Evolutionary conservation across 2,797 vertebrate genomes (phyloP).

Genomic region (Cercopithecus diana): DNA sequence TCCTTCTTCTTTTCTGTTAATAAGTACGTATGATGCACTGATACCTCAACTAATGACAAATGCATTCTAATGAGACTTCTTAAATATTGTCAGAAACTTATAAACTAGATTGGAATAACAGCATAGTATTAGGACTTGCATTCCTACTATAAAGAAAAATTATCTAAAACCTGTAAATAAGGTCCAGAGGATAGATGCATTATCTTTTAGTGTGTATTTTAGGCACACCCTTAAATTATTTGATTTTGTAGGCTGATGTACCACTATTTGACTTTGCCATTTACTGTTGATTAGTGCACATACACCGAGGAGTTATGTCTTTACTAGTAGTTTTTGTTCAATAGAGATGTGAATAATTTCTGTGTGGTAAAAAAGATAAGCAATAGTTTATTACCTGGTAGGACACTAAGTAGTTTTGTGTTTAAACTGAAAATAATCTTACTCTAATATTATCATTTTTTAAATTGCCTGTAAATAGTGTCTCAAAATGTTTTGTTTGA

Average conservation of each 20-base stretch:
- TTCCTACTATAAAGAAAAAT: not conserved
- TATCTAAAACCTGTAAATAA: not conserved
- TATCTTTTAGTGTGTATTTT: not conserved
- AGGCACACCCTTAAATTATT: not conserved
- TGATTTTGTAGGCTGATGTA: not conserved
- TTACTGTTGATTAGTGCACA: not conserved
- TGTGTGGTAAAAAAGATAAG: not conserved
- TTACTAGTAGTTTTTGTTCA: not conserved
- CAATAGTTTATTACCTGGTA: not conserved
- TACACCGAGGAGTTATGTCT: not conserved
- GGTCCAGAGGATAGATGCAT: not conserved
- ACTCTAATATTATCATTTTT: not conserved
- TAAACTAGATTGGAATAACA: not conserved
- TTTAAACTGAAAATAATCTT: not conserved
- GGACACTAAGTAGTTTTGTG: not conserved
- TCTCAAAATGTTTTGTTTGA: not conserved
- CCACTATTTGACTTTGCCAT: not conserved
- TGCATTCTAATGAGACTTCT: not conserved
- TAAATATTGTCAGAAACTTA: not conserved
- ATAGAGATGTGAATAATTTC: not conserved
- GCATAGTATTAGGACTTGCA: not conserved
- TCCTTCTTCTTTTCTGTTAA: conserved; percentile 4
- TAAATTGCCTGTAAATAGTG: not conserved
- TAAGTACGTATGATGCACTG: not conserved
- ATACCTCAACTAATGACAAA: not conserved